Evolutionary conservation across 53 echinoderm and acorn worm species (phyloP), one percentile per base, ranked within the genome.

Genomic region (Henricia sp.): DNA sequence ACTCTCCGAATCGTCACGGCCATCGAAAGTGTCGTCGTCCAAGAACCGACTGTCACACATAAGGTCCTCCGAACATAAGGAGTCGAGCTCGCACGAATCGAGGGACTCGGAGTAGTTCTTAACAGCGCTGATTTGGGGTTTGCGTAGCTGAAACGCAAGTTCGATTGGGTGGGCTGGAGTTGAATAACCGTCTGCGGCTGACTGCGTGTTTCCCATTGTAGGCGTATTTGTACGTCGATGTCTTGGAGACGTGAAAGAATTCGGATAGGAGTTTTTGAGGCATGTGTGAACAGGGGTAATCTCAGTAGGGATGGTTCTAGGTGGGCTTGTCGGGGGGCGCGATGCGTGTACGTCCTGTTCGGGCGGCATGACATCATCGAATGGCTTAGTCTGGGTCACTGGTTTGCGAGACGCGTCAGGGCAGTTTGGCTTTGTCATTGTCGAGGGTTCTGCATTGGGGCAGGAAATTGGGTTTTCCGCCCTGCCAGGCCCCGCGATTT

Each of bases 11-110:
- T 88, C 88, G 28, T 70, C 83, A 51, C 30, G 63, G 29, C 50
- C 20, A 20, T 83, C 83, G 23, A 88, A 72, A 70, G 71, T 57
- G 27, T 85, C 85, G 25, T 90, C 90, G 50, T 85, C 90, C 21
- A 85, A 59, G 85, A 67, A 85, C 32, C 84, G 48, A 33, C 72
- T 72, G 57, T 97, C 97, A 57, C 94, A 97, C 97, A 97, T 97
- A 11, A 97, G 90, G 70, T 97, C 97, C 57, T 97, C 97, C 1
- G 97, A 97, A 26, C 88, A 92, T 28, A 97, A 56, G 4, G 97
- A 97, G 84, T 97, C 94, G 40, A 88, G 68, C 46, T 92, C 92
- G 19, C 84, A 82, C 4, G 96, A 96, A 58, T 97, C 97, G 21
- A 97, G 82, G 9, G 94, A 94, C 67, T 82, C 86, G 17, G 90